Evolutionary conservation across 2,888 invertebrate genomes (phyloP).

Genomic region (Agrochola litura): DNA sequence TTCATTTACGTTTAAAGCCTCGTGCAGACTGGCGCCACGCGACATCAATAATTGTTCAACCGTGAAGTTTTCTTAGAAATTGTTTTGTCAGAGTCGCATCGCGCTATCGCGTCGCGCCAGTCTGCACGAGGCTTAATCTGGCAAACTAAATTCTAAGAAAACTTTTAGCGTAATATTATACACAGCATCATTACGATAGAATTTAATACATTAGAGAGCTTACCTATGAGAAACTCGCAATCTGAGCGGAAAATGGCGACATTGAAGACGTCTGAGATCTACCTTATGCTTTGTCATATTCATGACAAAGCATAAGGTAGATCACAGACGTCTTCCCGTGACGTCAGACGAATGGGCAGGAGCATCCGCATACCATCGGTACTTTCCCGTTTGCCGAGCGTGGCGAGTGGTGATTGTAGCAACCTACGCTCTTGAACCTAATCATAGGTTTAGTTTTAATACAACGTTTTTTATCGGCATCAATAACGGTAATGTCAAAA

Average conservation of each 20-base stretch:
- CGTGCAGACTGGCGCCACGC: no score
- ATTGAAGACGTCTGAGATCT: constrained; percentile 40
- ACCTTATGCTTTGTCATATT: no score
- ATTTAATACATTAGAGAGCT: constrained; percentile 36
- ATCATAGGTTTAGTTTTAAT: background rate
- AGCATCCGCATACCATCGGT: background rate
- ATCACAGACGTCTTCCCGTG: background rate
- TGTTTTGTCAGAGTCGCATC: no score
- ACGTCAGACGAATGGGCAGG: background rate
- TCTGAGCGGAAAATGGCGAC: constrained; percentile 12
- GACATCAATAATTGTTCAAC: no score
- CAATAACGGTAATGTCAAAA: no score
- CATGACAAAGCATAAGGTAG: background rate
- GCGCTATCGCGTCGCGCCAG: no score
- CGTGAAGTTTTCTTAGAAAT: no score
- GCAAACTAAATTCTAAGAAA: no score
- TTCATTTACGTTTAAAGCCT: no score
- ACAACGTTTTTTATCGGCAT: no score
- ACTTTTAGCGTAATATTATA: background rate
- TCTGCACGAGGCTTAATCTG: no score
- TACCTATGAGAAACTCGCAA: constrained; percentile 49
- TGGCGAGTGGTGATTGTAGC: background rate
- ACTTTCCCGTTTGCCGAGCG: background rate
- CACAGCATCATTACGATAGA: constrained; percentile 12
- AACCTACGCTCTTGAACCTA: background rate